A percentile compares a stretch with the other conserved stretches of the same genome.
Evolutionary conservation across 92 coral and sea anemone genomes (phyloP).

Genomic region (Epizoanthus rinbou): DNA sequence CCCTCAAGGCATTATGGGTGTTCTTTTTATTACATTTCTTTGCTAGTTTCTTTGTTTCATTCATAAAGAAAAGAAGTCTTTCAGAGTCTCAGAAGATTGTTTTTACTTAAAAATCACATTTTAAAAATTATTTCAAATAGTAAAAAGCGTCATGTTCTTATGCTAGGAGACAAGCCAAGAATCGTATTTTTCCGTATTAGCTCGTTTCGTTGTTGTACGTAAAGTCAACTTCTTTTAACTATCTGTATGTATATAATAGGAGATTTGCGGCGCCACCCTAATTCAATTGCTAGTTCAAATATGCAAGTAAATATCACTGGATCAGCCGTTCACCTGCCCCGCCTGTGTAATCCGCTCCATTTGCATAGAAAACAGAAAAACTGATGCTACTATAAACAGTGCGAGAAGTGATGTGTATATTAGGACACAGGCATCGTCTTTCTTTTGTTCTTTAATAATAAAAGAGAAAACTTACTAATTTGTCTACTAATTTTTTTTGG

Average conservation of each 20-base stretch:
- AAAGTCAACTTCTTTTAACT: neutral
- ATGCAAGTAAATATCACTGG: slow-evolving; percentile 1
- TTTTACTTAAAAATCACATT: too few relatives aligned
- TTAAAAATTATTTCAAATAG: too few relatives aligned
- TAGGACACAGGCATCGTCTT: neutral
- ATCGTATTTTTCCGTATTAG: neutral
- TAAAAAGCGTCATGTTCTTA: too few relatives aligned
- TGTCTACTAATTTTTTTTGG: neutral
- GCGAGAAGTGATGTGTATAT: neutral
- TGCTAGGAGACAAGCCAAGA: neutral
- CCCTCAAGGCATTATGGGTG: too few relatives aligned
- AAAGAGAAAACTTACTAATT: slow-evolving; percentile 18
- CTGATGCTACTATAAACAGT: slow-evolving; percentile 30
- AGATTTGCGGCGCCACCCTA: slow-evolving; percentile 28
- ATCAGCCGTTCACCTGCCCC: slow-evolving; percentile 36
- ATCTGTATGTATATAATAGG: slow-evolving; percentile 17
- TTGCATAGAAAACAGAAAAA: slow-evolving; percentile 35
- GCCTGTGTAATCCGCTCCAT: slow-evolving; percentile 38
- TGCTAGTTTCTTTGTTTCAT: too few relatives aligned
- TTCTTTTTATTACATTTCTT: too few relatives aligned
- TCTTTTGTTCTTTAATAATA: slow-evolving; percentile 22
- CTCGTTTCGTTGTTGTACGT: neutral
- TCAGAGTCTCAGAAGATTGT: too few relatives aligned
- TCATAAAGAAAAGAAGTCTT: too few relatives aligned
- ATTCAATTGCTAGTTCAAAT: slow-evolving; percentile 46